Evolutionary conservation across 2,888 invertebrate species (phyloP), one percentile per base, ranked within the genome.

Genomic region (Scaptodrosophila latifasciaeformis): DNA sequence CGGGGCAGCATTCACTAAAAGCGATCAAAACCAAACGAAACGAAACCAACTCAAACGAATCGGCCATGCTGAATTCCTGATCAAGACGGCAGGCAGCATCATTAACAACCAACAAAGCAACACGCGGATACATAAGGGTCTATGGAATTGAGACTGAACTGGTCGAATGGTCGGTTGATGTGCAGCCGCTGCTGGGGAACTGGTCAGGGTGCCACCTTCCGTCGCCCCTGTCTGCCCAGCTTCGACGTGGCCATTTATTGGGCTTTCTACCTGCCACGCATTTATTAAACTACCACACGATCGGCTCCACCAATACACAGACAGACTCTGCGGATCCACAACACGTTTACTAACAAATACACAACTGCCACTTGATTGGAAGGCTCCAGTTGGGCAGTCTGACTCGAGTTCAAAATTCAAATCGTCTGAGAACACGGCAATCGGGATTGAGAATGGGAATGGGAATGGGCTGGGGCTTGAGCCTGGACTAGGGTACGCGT

Each of bases 21-120:
- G 9, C 7, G 4, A 49, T 37, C 46, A 50, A 40, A 21, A 30
- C 42, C 21, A 24, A 27, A 24, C n/a, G 31, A 50, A 34, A 10
- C 21, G 17, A 35, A n/a, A n/a, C 27, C 43, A 42, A 34, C 1
- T 37, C 2, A 19, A 21, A 48, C 48, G 17, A 17, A 24, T 63
- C 83, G 83, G 83, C 83, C 83, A 83, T 83, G 81, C 83, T 83
- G 83, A 70, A 83, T 83, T 83, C 83, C 80, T 72, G 59, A 70
- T 21, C 56, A 53, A 67, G 62, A 61, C 40, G 48, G 48, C 51
- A 44, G 58, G 34, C 34, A 34, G 15, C 71, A 78, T 72, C 71
- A 72, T 72, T 72, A 72, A 75, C 68, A n/a, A n/a, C n/a, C n/a
- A n/a, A n/a, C 62, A 59, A 62, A 51, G 62, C 59, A 67, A 69